Evolutionary conservation across 2,888 invertebrate genomes (phyloP).

Genomic region (Trichopria drosophilae): DNA sequence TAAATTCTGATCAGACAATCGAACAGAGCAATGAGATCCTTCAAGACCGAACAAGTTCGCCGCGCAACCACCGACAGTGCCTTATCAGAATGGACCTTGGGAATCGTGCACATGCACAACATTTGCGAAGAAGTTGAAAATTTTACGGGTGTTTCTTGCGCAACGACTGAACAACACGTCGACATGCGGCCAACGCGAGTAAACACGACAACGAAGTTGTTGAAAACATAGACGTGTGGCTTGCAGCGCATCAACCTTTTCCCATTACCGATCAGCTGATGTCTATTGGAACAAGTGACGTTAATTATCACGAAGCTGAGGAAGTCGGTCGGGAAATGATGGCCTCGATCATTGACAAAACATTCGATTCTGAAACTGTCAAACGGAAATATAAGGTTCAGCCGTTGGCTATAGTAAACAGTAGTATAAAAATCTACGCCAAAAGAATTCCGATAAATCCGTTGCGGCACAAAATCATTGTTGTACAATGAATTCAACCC

Average conservation of each 20-base stretch:
- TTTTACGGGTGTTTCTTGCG: too few species aligned
- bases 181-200: conserved; percentile 19
- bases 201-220: conserved; percentile 25
- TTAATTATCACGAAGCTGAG: conserved; percentile 20
- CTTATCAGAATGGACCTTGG: conserved; percentile 11
- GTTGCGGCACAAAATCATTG: too few species aligned
- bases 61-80: conserved; percentile 7
- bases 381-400: conserved; percentile 28
- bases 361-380: conserved; percentile 22
- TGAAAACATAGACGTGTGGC: conserved; percentile 27
- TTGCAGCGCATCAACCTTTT: conserved; percentile 25
- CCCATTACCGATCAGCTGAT: conserved; percentile 11
- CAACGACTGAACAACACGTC: too few species aligned
- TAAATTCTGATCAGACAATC: conserved; percentile 39
- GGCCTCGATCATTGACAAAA: conserved; percentile 1
- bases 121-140: too few species aligned
- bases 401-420: too few species aligned
- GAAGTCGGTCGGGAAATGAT: conserved; percentile 8
- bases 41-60: too few species aligned
- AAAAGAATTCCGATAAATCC: too few species aligned
- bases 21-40: too few species aligned
- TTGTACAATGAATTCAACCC: too few species aligned
- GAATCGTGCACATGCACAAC: conserved; percentile 22
- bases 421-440: too few species aligned
- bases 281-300: conserved; percentile 15